Evolutionary conservation across 1,140 invertebrate species (phyloP).

Genomic region (Apis florea): DNA sequence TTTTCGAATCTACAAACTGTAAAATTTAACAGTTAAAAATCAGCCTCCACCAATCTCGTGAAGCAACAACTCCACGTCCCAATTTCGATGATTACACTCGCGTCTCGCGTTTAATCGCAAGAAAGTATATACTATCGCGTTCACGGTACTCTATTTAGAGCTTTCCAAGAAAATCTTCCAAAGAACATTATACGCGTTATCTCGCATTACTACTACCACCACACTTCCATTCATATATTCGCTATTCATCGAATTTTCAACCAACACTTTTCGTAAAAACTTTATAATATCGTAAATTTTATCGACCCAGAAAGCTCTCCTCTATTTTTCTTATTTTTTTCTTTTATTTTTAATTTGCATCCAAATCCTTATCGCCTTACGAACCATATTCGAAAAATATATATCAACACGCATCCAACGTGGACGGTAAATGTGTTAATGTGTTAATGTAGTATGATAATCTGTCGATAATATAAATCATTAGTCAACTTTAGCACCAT

Average conservation of each 20-base stretch:
- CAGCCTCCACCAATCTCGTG: not conserved
- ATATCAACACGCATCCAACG: no score
- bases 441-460: not conserved
- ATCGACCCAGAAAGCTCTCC: no score
- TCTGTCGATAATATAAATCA: conserved; percentile 28
- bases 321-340: no score
- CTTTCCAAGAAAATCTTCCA: conserved; percentile 10
- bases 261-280: no score
- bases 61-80: not conserved
- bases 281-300: no score
- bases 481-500: conserved; percentile 13
- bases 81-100: not conserved
- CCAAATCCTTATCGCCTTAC: no score
- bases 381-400: no score
- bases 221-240: no score
- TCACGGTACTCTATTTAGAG: conserved; percentile 17
- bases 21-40: not conserved
- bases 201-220: no score
- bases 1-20: not conserved
- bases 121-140: not conserved
- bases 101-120: not conserved
- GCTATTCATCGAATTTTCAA: no score
- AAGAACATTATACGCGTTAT: not conserved
- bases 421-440: no score
- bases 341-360: no score